phyloP scores from a whole-genome alignment of 1,140 invertebrate genomes.

The Eulimnadia texana region DNA sequence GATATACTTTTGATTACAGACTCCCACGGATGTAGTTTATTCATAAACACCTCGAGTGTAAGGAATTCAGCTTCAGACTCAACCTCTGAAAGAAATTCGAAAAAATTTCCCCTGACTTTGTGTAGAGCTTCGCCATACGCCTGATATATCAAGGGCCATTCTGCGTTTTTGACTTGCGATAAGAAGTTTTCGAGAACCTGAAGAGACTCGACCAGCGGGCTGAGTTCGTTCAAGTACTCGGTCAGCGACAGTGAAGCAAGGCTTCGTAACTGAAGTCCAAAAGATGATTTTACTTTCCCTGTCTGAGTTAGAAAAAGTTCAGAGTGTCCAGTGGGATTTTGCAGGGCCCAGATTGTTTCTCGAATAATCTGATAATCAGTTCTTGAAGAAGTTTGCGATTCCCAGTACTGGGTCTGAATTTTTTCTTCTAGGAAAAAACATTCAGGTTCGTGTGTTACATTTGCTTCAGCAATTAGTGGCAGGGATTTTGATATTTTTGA shows the following conservation, averaged over 20 bases:
- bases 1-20: not conserved
- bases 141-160: not conserved
- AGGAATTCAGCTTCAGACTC: not conserved
- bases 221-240: not conserved
- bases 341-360: not conserved
- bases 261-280: not conserved
- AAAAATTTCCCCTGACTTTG: not conserved
- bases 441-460: not conserved
- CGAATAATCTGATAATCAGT: not conserved
- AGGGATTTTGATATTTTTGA: not conserved
- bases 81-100: not conserved
- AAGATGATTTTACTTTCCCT: not conserved
- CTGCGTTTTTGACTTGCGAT: not conserved
- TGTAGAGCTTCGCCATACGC: not conserved
- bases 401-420: not conserved
- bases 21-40: not conserved
- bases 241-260: not conserved
- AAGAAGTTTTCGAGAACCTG: not conserved
- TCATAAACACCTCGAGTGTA: not conserved
- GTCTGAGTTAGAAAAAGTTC: not conserved
- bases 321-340: not conserved
- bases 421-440: not conserved
- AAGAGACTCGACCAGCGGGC: not conserved
- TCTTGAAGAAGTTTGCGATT: not conserved
- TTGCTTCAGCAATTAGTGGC: not conserved